Conservation (phyloP, 1,140 invertebrate genomes). For the Trichomalopsis sarcophagae region DNA sequence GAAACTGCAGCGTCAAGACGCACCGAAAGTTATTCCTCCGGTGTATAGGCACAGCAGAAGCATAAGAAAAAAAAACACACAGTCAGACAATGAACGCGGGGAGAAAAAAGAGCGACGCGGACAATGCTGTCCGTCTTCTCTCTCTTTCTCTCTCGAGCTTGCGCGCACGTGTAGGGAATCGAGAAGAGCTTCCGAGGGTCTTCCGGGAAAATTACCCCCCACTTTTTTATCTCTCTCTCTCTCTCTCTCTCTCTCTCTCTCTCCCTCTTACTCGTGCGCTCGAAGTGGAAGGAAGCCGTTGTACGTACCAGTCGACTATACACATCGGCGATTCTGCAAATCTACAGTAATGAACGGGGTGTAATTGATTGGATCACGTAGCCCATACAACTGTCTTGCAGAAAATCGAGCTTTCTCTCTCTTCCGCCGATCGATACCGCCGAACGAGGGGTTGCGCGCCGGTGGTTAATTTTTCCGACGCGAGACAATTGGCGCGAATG, state of each 20-base stretch:
- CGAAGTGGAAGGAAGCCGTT: neutral
- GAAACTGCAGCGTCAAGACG: too few species aligned
- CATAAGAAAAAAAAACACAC: too few species aligned
- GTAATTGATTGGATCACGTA: slow-evolving; percentile 19
- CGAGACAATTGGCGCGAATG: too few species aligned
- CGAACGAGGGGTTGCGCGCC: too few species aligned
- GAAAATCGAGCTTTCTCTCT: neutral
- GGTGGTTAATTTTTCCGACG: too few species aligned
- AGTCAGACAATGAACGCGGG: too few species aligned
- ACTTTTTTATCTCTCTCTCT: neutral
- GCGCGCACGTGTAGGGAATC: neutral
- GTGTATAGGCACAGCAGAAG: too few species aligned
- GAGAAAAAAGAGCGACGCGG: too few species aligned
- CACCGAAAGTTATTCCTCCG: too few species aligned
- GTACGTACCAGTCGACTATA: neutral
- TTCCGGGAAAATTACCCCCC: neutral
- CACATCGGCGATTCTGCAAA: neutral
- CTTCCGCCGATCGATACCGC: neutral
- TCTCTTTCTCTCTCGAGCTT: neutral
- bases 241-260: too few species aligned
- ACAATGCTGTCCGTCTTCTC: neutral
- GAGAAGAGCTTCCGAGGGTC: neutral
- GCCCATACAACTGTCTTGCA: neutral
- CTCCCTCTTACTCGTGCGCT: neutral
- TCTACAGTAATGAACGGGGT: neutral